Evolutionary conservation across 2,888 invertebrate genomes (phyloP).

Genomic region (Melipona bicolor): DNA sequence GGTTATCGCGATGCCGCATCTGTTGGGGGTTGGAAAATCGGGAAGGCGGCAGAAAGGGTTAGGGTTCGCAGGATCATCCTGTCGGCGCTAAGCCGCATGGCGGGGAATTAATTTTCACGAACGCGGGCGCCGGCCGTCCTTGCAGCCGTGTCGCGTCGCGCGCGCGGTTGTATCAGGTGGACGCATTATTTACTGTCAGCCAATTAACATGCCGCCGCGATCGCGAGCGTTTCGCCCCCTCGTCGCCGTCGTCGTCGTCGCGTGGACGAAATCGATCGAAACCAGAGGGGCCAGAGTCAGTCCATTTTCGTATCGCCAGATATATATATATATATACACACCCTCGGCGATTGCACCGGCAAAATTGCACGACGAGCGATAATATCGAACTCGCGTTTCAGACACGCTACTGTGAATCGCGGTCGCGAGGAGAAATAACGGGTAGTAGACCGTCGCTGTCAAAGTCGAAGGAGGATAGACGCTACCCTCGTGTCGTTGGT

Average conservation of each 20-base stretch:
- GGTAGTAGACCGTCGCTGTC: constrained; percentile 5
- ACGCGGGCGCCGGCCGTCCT: constrained; percentile 47
- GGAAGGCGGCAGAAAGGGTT: neutral
- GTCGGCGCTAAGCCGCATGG: constrained; percentile 48
- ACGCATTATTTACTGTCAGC: constrained; percentile 71
- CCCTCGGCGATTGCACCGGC: constrained; percentile 67
- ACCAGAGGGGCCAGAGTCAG: constrained; percentile 14
- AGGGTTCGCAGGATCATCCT: constrained; percentile 23
- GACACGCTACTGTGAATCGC: constrained; percentile 74
- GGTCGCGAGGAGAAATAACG: constrained; percentile 62
- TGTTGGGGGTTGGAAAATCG: too few relatives aligned
- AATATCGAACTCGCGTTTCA: constrained; percentile 74
- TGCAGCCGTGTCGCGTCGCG: constrained; percentile 42
- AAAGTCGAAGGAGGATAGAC: neutral
- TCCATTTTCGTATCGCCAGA: constrained; percentile 62
- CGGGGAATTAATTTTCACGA: constrained; percentile 66
- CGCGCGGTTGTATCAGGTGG: constrained; percentile 62
- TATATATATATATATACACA: neutral
- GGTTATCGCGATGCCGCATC: too few relatives aligned
- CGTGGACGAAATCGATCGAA: constrained; percentile 64
- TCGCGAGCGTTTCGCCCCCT: constrained; percentile 42
- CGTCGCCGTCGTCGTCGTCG: constrained; percentile 22
- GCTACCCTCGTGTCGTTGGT: neutral
- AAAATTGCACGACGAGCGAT: constrained; percentile 76
- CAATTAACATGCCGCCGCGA: constrained; percentile 70